These are phyloP conservation scores for Pedetes capensis DNA, from an alignment of 2,113 vertebrate genomes.

Conservation along the genomic window DNA sequence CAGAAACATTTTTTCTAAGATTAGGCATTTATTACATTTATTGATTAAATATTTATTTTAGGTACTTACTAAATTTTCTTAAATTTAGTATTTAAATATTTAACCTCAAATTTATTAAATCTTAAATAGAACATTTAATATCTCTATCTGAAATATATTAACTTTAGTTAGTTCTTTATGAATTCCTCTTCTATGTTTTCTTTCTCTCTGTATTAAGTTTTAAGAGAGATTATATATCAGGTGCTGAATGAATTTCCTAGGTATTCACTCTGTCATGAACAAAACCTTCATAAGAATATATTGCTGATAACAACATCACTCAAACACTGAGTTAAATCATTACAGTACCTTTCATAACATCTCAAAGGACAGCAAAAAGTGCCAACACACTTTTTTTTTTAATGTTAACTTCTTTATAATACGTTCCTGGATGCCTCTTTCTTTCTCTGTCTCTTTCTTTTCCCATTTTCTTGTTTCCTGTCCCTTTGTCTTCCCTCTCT, in stretches of 20 bases:
- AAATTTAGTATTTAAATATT: background rate
- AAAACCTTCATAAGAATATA: background rate
- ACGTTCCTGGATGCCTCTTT: background rate
- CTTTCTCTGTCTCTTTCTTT: background rate
- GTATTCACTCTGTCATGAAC: background rate
- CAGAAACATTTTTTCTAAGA: background rate
- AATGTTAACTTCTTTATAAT: background rate
- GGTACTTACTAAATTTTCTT: background rate
- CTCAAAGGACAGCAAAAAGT: background rate
- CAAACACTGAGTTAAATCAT: background rate
- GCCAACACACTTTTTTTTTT: background rate
- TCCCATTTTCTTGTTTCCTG: no score
- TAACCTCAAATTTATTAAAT: background rate
- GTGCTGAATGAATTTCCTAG: background rate
- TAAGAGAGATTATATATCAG: background rate
- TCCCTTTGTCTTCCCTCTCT: background rate
- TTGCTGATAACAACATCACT: background rate
- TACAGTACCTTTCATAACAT: background rate
- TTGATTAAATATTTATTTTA: background rate
- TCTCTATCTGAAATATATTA: background rate
- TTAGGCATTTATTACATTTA: background rate
- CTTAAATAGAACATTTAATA: background rate
- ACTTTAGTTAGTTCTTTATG: background rate
- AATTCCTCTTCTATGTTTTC: background rate
- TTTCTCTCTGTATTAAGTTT: background rate